phyloP scores from a whole-genome alignment of 2,888 invertebrate genomes.

The Mimumesa dahlbomi region DNA sequence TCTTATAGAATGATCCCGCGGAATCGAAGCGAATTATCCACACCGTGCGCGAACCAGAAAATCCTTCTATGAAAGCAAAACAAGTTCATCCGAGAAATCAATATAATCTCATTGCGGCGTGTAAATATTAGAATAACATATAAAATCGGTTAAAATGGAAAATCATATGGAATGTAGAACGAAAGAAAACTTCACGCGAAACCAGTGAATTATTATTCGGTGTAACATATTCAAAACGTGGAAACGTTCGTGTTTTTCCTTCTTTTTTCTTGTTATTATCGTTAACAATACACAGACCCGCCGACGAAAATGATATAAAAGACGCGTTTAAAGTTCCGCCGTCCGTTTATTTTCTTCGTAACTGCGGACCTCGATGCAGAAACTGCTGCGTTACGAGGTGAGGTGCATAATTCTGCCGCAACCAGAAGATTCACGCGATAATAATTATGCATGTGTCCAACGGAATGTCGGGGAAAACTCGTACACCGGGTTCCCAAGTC shows the following conservation, averaged over 20 bases:
- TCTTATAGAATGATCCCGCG: too few relatives aligned
- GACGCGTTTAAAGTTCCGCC: constrained; percentile 27
- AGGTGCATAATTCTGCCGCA: constrained; percentile 49
- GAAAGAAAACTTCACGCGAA: too few relatives aligned
- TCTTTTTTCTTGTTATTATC: background rate
- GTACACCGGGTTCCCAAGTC: background rate
- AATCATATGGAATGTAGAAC: too few relatives aligned
- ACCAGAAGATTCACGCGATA: constrained; percentile 48
- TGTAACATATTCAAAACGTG: too few relatives aligned
- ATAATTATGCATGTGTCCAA: constrained; percentile 54
- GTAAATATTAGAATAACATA: too few relatives aligned
- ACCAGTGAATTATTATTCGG: too few relatives aligned
- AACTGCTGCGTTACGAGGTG: constrained; percentile 36
- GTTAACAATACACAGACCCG: background rate
- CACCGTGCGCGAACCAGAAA: too few relatives aligned
- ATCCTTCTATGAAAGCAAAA: too few relatives aligned
- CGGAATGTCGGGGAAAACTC: constrained; percentile 30
- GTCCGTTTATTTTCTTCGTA: constrained; percentile 35
- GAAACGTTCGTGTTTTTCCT: background rate
- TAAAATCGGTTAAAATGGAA: too few relatives aligned
- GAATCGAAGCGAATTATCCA: too few relatives aligned
- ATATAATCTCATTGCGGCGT: too few relatives aligned
- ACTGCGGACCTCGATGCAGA: constrained; percentile 49
- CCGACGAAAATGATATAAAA: background rate
- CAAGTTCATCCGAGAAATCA: too few relatives aligned